Evolutionary conservation across 2,888 invertebrate genomes (phyloP), one percentile per base, ranked within the genome.

Genomic region (Amitus sp.): DNA sequence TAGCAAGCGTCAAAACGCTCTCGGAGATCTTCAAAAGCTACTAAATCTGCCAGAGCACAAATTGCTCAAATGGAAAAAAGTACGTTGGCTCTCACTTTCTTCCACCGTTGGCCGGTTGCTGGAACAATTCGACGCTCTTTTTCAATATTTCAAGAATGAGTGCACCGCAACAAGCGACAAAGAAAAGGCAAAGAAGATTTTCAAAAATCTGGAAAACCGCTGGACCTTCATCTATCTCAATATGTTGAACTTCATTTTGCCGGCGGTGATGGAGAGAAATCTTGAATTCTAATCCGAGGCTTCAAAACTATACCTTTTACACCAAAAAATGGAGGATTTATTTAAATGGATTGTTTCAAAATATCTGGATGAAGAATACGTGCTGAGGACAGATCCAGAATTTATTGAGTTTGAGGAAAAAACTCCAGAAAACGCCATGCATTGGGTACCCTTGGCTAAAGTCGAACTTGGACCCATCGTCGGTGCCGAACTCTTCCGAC

Each of bases 31-130:
- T 9, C 28, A 27, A 9, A 27, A 27, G 9, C 9, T 27, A 9
- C 9, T 5, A 2, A 58, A 75, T 23, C 54, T 68, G 10, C 70
- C 71, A 40, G 71, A 71, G 13, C 68, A 70, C 45, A 73, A 74
- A 67, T 50, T 77, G 37, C 46, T 73, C 17, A 64, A 65, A 18
- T 62, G 68, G 46, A 23, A 56, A 17, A 65, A 71, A 56, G 68
- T 65, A n/a, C 56, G 71, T 48, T 73, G 67, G 68, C 46, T 71
- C 12, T 71, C 70, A 30, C 40, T 73, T 42, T 53, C 53, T 42
- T 19, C 52, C 17, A 67, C 65, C 34, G 66, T 71, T 5, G 55
- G 51, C 43, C 47, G 68, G 28, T 45, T 67, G 40, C 39, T 70
- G 30, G 65, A 71, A 42, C 66, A 73, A 51, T 70, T 62, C 46